These are phyloP conservation scores for Typhlomys cinereus DNA, from an alignment of 2,113 vertebrate genomes.

Conservation along the genomic window DNA sequence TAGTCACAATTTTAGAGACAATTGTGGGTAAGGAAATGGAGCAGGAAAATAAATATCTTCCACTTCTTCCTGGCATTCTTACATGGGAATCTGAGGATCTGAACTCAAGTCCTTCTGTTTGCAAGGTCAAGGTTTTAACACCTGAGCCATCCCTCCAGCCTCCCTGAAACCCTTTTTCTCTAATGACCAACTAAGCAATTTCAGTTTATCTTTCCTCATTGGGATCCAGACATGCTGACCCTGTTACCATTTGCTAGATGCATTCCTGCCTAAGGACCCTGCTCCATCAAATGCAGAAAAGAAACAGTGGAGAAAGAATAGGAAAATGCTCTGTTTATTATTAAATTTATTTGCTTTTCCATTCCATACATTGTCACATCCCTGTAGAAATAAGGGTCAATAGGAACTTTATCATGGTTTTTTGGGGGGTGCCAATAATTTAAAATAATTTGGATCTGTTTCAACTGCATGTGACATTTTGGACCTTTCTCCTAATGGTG, in stretches of 20 bases:
- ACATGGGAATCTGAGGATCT: no score
- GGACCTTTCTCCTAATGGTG: background rate
- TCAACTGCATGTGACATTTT: background rate
- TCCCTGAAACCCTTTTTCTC: background rate
- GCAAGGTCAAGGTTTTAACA: no score
- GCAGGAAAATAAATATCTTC: no score
- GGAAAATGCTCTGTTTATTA: background rate
- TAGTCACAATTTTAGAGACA: no score
- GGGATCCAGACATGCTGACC: background rate
- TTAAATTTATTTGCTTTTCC: background rate
- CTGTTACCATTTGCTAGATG: background rate
- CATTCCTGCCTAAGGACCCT: background rate
- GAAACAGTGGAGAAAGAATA: background rate
- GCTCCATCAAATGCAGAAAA: background rate
- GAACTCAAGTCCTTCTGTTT: no score
- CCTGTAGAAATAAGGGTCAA: background rate
- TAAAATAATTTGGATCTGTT: background rate
- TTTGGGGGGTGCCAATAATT: no score
- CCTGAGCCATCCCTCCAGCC: no score
- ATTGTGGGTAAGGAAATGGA: no score
- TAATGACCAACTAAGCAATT: background rate
- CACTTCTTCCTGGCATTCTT: no score
- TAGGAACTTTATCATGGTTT: background rate
- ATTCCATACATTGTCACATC: background rate
- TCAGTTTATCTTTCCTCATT: fast-evolving